phyloP scores from a whole-genome alignment of 1,140 invertebrate genomes.

The Metaphire vulgaris region DNA sequence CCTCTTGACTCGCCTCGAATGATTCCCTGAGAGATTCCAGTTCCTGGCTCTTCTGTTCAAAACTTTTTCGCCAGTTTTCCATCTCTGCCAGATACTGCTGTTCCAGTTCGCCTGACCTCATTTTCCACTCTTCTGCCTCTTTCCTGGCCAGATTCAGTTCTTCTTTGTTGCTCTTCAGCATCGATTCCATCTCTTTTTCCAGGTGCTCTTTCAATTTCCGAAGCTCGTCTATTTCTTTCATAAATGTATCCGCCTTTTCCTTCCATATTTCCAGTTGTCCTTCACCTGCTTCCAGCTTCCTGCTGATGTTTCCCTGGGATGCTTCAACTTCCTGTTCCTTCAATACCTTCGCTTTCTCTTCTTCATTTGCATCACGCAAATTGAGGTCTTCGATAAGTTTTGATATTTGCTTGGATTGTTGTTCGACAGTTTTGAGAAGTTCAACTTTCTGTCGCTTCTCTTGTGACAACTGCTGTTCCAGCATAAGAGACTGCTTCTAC shows the following conservation, averaged over 20 bases:
- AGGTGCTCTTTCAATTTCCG: not conserved
- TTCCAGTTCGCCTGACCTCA: not conserved
- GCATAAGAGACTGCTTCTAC: not conserved
- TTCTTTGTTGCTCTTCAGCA: not conserved
- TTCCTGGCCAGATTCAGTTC: not conserved
- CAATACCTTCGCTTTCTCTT: not conserved
- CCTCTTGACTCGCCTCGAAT: not conserved
- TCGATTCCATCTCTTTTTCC: not conserved
- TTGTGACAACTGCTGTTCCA: not conserved
- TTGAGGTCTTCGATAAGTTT: not conserved
- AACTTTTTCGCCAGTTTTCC: not conserved
- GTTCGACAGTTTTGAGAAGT: not conserved
- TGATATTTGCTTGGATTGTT: not conserved
- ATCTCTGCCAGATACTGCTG: not conserved
- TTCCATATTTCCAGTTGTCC: not conserved
- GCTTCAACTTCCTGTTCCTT: not conserved
- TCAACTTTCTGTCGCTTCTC: not conserved
- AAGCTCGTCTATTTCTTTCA: not conserved
- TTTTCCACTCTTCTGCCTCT: not conserved
- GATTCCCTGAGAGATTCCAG: not conserved
- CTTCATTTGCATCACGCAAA: too few relatives aligned
- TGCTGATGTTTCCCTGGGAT: not conserved
- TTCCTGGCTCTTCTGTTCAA: not conserved
- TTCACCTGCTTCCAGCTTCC: not conserved
- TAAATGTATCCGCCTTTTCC: not conserved